These are phyloP conservation scores for Nematostella vectensis DNA, from an alignment of 92 coral and sea anemone species.

Conservation along the genomic window DNA sequence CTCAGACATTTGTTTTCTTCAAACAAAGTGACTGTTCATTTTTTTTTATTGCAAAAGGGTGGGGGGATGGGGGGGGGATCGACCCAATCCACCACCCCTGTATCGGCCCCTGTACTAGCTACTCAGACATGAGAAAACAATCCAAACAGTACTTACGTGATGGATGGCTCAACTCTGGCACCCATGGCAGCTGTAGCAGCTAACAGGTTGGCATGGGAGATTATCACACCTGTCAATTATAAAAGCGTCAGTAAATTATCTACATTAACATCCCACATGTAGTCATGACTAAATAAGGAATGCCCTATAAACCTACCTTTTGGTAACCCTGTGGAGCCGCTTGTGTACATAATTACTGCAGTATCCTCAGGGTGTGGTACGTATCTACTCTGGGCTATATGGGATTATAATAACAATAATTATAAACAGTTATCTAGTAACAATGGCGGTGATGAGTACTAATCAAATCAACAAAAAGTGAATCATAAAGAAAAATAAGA, in stretches of 20 bases:
- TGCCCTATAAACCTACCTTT: slow-evolving; percentile 60
- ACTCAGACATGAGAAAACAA: too few species aligned
- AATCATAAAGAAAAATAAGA: too few species aligned
- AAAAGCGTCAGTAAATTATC: background rate
- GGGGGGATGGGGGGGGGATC: too few species aligned
- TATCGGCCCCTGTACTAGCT: too few species aligned
- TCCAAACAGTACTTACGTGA: too few species aligned
- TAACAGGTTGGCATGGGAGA: slow-evolving; percentile 68
- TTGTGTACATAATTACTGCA: slow-evolving; percentile 96
- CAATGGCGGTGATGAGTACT: background rate
- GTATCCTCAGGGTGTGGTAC: slow-evolving; percentile 72
- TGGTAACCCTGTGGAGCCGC: slow-evolving; percentile 97
- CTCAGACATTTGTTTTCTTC: too few species aligned
- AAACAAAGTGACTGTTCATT: too few species aligned
- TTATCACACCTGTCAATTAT: slow-evolving; percentile 58
- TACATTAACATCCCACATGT: too few species aligned
- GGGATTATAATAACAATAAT: background rate
- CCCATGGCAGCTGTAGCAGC: slow-evolving; percentile 68
- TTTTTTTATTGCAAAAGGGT: too few species aligned
- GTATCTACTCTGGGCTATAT: slow-evolving; percentile 12
- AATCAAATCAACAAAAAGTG: too few species aligned
- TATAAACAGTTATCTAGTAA: background rate
- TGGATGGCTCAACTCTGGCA: slow-evolving; percentile 48
- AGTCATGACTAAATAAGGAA: too few species aligned
- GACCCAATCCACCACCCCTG: too few species aligned